These are phyloP conservation scores for Anarrhichthys ocellatus DNA, from an alignment of 2,113 vertebrate genomes.

Conservation along the genomic window DNA sequence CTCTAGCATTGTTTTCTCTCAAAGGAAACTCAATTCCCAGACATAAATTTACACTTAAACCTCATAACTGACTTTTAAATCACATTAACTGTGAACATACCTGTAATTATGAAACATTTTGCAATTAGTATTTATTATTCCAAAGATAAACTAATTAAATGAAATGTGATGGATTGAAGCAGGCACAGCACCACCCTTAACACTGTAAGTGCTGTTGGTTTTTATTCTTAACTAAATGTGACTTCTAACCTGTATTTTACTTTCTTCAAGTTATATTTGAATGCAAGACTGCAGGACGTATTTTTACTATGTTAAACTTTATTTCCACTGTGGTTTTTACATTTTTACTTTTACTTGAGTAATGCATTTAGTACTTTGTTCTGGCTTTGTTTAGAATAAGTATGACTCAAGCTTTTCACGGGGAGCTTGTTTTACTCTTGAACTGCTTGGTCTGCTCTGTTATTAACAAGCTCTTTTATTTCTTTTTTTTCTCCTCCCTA, in stretches of 20 bases:
- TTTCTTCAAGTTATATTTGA: not conserved
- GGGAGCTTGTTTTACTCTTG: constrained; percentile 42
- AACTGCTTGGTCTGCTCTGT: constrained; percentile 62
- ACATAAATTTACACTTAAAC: not conserved
- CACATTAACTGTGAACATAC: not conserved
- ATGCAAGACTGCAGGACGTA: not conserved
- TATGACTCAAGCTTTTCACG: constrained; percentile 52
- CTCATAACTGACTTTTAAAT: not conserved
- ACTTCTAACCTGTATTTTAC: not conserved
- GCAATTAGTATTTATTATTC: not conserved
- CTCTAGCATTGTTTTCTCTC: not conserved
- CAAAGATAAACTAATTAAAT: not conserved
- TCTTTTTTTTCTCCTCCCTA: not conserved
- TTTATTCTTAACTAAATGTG: not conserved
- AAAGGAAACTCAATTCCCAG: not conserved
- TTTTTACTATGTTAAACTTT: not conserved
- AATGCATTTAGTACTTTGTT: constrained; percentile 27
- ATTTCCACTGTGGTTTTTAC: not conserved
- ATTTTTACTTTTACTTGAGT: constrained; percentile 10
- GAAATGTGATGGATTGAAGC: not conserved
- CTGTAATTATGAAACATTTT: not conserved
- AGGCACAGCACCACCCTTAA: not conserved
- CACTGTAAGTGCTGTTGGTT: not conserved
- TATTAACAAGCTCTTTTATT: constrained; percentile 66
- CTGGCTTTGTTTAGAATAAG: constrained; percentile 51